phyloP scores from a whole-genome alignment of 92 coral and sea anemone genomes.

The Palythoa grandiflora region DNA sequence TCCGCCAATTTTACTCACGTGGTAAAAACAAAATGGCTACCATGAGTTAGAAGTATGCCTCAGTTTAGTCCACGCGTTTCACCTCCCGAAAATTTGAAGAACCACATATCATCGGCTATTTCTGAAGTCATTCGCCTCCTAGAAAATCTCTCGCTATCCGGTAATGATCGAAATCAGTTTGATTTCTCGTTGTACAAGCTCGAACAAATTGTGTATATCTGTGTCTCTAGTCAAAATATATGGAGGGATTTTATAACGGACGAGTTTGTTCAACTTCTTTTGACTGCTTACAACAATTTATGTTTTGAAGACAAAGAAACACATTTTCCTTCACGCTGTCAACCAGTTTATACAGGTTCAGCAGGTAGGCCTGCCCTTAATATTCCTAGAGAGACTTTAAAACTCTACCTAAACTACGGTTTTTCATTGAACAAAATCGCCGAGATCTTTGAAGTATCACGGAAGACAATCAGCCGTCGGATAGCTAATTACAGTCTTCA shows the following conservation, averaged over 20 bases:
- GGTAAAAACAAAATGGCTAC: slow-evolving; percentile 1
- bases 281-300: slow-evolving; percentile 33
- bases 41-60: neutral
- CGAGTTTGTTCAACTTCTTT: slow-evolving; percentile 24
- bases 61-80: slow-evolving; percentile 33
- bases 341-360: slow-evolving; percentile 42
- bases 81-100: neutral
- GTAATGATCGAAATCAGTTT: slow-evolving; percentile 50
- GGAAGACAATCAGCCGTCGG: slow-evolving; percentile 53
- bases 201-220: slow-evolving; percentile 43
- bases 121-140: slow-evolving; percentile 48
- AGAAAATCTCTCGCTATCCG: slow-evolving; percentile 24
- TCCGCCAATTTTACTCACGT: neutral
- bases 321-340: slow-evolving; percentile 7
- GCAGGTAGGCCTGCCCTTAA: slow-evolving; percentile 42
- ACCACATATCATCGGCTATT: neutral
- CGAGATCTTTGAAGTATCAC: slow-evolving; percentile 40
- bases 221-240: slow-evolving; percentile 38
- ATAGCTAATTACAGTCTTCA: slow-evolving; percentile 13
- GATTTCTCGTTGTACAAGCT: slow-evolving; percentile 55
- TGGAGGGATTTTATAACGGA: slow-evolving; percentile 40
- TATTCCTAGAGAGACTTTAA: slow-evolving; percentile 40
- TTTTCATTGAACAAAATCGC: slow-evolving; percentile 45
- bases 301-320: slow-evolving; percentile 11
- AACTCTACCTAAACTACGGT: slow-evolving; percentile 44